These are phyloP conservation scores for Eledone cirrhosa DNA, from an alignment of 2,888 invertebrate species.

Conservation along the genomic window DNA sequence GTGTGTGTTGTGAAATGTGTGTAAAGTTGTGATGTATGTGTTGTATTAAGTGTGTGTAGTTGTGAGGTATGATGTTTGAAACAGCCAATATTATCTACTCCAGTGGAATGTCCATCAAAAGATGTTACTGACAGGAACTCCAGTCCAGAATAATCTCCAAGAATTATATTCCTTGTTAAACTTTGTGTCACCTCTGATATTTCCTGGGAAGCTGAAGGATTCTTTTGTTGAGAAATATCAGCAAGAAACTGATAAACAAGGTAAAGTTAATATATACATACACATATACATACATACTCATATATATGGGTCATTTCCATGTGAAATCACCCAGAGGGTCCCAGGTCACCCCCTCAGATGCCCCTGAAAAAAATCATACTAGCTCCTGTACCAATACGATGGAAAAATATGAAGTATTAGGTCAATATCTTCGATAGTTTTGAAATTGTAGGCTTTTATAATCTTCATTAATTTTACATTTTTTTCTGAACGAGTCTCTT, in stretches of 20 bases:
- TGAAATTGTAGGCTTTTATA: too few species aligned
- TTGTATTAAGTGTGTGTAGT: background rate
- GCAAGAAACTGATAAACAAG: slow-evolving; percentile 38
- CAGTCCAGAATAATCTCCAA: slow-evolving; percentile 67
- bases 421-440: too few species aligned
- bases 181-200: slow-evolving; percentile 60
- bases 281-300: too few species aligned
- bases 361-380: too few species aligned
- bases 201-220: slow-evolving; percentile 50
- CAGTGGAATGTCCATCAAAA: slow-evolving; percentile 56
- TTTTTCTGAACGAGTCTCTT: too few species aligned
- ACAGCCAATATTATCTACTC: background rate
- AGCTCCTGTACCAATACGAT: too few species aligned
- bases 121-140: slow-evolving; percentile 68
- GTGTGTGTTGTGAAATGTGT: too few species aligned
- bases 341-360: too few species aligned
- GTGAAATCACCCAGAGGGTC: too few species aligned
- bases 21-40: background rate
- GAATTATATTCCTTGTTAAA: slow-evolving; percentile 67
- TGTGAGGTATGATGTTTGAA: background rate
- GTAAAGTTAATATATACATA: slow-evolving; percentile 31
- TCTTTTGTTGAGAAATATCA: slow-evolving; percentile 59
- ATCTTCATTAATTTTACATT: too few species aligned
- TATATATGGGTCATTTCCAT: too few species aligned
- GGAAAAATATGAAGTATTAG: too few species aligned